Evolutionary conservation across 2,888 invertebrate species (phyloP).

Genomic region (Frankliniella intonsa): DNA sequence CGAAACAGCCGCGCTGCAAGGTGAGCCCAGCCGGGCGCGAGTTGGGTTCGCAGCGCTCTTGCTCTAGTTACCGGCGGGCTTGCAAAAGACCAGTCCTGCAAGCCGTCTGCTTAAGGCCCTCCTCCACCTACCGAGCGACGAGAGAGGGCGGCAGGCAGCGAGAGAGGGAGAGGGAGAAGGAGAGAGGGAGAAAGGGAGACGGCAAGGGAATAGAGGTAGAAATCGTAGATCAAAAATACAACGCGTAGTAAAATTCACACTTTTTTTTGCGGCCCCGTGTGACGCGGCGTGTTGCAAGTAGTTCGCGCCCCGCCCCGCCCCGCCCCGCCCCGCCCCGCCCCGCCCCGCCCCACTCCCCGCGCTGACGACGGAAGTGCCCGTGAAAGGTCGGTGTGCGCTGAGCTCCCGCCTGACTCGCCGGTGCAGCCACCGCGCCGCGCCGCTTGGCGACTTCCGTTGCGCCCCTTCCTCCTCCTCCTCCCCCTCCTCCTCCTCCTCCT

Average conservation of each 20-base stretch:
- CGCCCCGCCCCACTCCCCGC: background rate
- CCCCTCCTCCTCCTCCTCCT: conserved; percentile 31
- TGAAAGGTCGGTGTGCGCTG: background rate
- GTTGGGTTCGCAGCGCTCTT: too few species aligned
- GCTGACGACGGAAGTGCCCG: conserved; percentile 4
- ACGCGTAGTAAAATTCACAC: too few species aligned
- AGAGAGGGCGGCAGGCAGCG: background rate
- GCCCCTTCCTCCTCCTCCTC: background rate
- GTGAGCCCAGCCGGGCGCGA: too few species aligned
- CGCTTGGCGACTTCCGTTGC: background rate
- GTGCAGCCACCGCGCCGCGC: background rate
- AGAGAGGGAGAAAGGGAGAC: conserved; percentile 36
- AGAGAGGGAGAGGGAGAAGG: conserved; percentile 27
- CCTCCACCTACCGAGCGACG: conserved; percentile 24
- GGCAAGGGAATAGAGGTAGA: conserved; percentile 36
- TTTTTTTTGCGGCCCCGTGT: background rate
- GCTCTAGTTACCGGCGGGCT: too few species aligned
- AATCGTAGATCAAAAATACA: background rate
- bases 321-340: conserved; percentile 27
- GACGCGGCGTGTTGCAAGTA: background rate
- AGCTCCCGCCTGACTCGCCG: too few species aligned
- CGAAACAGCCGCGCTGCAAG: background rate
- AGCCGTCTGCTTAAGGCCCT: background rate
- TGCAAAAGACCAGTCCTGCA: too few species aligned
- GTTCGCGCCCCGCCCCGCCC: background rate